phyloP scores from a whole-genome alignment of 2,113 vertebrate species.

The Rissa tridactyla region DNA sequence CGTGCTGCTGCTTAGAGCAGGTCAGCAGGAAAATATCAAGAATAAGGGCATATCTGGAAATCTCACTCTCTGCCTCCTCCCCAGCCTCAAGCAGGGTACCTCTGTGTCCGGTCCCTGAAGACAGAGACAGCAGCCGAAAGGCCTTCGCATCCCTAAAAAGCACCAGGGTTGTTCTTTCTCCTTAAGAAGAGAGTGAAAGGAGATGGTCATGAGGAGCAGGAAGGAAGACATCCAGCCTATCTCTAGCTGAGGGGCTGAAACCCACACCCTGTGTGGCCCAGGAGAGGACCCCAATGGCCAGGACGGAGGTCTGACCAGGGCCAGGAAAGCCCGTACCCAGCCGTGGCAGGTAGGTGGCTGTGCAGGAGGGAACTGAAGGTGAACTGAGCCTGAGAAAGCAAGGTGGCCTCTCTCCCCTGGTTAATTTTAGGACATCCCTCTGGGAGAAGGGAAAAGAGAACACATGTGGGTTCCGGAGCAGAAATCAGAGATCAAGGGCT shows the following conservation, averaged over 20 bases:
- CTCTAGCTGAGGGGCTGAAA: not conserved
- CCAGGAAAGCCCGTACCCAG: not conserved
- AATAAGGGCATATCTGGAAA: not conserved
- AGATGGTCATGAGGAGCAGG: not conserved
- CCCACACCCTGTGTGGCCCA: not conserved
- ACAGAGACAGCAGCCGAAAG: not conserved
- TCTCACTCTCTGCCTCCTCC: not conserved
- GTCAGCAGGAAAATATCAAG: not conserved
- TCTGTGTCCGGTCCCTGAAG: fast-evolving
- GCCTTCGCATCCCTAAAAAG: not conserved
- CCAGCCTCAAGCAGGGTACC: not conserved
- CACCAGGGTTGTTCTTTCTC: not conserved
- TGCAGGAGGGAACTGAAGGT: not conserved
- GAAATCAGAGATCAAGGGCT: not conserved
- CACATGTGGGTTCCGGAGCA: not conserved
- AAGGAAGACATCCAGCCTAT: not conserved
- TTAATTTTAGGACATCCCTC: not conserved
- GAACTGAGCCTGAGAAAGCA: not conserved
- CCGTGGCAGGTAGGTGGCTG: fast-evolving
- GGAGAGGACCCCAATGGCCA: not conserved
- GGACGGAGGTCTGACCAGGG: not conserved
- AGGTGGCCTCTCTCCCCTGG: not conserved
- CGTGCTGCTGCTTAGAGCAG: not conserved
- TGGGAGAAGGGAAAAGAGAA: not conserved
- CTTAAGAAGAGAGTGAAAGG: not conserved